A percentile compares a stretch with the other conserved stretches of the same genome.
Evolutionary conservation across 2,888 invertebrate species (phyloP).

Genomic region (Herminia tarsipennalis): DNA sequence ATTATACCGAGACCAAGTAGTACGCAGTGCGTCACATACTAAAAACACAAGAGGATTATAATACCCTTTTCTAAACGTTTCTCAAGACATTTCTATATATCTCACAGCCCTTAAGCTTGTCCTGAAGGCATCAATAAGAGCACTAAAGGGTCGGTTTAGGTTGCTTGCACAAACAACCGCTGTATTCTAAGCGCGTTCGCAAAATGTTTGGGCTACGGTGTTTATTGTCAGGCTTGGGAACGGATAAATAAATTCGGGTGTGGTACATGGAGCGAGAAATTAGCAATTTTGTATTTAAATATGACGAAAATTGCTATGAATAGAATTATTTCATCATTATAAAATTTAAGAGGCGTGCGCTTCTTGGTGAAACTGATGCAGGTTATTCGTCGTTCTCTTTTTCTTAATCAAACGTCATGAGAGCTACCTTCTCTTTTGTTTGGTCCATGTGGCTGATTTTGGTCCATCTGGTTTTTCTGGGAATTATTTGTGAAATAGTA

Average conservation of each 20-base stretch:
- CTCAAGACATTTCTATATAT: slow-evolving; percentile 4
- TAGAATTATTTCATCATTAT: too few species aligned
- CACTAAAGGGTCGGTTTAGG: slow-evolving; percentile 29
- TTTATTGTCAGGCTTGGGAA: slow-evolving; percentile 71
- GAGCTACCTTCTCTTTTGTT: too few species aligned
- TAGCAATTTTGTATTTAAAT: slow-evolving; percentile 8
- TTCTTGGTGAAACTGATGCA: too few species aligned
- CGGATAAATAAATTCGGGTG: slow-evolving; percentile 59
- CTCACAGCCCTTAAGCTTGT: background rate
- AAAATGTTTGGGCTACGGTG: slow-evolving; percentile 69
- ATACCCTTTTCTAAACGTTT: slow-evolving; percentile 4
- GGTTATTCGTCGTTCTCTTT: too few species aligned
- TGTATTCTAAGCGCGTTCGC: slow-evolving; percentile 65
- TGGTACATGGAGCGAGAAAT: slow-evolving; percentile 40
- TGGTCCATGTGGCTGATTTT: too few species aligned
- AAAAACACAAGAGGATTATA: too few species aligned
- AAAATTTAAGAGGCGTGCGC: too few species aligned
- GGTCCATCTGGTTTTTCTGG: too few species aligned
- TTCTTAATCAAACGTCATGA: too few species aligned
- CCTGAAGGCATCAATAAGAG: slow-evolving; percentile 15
- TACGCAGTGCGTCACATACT: too few species aligned
- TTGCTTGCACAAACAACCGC: slow-evolving; percentile 47
- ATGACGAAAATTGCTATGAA: background rate
- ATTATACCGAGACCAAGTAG: too few species aligned
- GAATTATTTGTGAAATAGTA: too few species aligned